These are phyloP conservation scores for Microplitis mediator DNA, from an alignment of 1,140 invertebrate genomes.

Conservation along the genomic window DNA sequence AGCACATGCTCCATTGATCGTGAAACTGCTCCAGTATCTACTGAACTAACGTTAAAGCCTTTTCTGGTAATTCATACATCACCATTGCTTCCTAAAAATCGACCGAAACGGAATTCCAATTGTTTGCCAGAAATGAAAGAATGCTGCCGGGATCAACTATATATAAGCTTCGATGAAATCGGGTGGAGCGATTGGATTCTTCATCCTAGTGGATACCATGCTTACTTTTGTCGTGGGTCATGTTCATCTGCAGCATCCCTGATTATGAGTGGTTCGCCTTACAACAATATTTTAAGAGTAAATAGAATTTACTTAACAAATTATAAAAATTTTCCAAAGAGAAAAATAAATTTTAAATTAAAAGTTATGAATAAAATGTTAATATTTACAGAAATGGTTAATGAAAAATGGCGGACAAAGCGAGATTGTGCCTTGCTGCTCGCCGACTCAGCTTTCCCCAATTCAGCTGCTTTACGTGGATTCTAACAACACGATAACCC, in stretches of 20 bases:
- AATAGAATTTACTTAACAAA: conserved; percentile 39
- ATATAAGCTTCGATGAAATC: conserved; percentile 81
- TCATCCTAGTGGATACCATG: conserved; percentile 78
- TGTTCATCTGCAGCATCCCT: conserved; percentile 74
- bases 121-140: conserved; percentile 73
- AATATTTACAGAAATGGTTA: conserved; percentile 64
- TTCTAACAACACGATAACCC: conserved; percentile 74
- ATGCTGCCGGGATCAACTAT: conserved; percentile 82
- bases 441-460: conserved; percentile 76
- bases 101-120: conserved; percentile 71
- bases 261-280: conserved; percentile 68
- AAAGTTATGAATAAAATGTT: conserved; percentile 16
- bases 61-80: conserved; percentile 76
- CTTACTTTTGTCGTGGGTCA: conserved; percentile 83
- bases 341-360: background rate
- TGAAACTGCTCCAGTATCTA: conserved; percentile 67
- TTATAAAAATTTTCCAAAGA: background rate
- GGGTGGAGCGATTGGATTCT: conserved; percentile 90
- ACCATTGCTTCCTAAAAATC: conserved; percentile 58
- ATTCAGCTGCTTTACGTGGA: conserved; percentile 76
- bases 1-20: conserved; percentile 75
- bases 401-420: conserved; percentile 45
- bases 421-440: conserved; percentile 77
- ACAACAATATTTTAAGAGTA: conserved; percentile 76
- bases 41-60: conserved; percentile 69